Base-by-base conservation (phyloP, 2,113 vertebrate species). In the Onychorhynchus coronatus region DNA sequence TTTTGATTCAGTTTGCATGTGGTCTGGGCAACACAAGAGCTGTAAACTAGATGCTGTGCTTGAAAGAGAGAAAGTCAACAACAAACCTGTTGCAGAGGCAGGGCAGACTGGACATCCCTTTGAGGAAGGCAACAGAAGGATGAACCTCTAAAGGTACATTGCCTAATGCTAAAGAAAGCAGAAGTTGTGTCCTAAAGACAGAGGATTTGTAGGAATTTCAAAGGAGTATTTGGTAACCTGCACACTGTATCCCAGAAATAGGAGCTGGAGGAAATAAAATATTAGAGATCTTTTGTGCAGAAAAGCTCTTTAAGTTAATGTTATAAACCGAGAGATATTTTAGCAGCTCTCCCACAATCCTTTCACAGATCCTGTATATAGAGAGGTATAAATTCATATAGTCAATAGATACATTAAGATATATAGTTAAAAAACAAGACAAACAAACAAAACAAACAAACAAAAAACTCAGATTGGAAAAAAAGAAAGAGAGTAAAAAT, bases 201-300 rank as follows among this genome's bases (percentile, higher is more conserved):
- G 14, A 63, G 5, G 14, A 84, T 13, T 33, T 53, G 21, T 19
- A 81, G 35, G 31, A 49, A 9, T 76, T 93, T 50, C 33, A 82
- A 67, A 52, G 0, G 0, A 71, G 11, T 1, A 1, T 20, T 77
- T n/a, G 6, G 5, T 76, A n/a, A 16, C 33, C 18, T 50, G 30
- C 4, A 2, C 24, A 52, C 23, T 71, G 30, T 44, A 65, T 59
- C 23, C 20, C 52, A 67, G 35, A 71, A 82, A 46, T 3, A 63
- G 56, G 63, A 85, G 18, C 6, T 35, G 22, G 5, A 74, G 17
- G 12, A 91, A 88, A 42, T 46, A 52, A 37, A 89, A n/a, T n/a
- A 25, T 46, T 65, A 27, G 27, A 67, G 52, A 18, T 12, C 2
- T 30, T 85, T 61, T 55, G 28, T 41, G 23, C 20, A 63, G 15